These are phyloP conservation scores for Stenodera caucasica DNA, from an alignment of 2,888 invertebrate species.

Conservation along the genomic window DNA sequence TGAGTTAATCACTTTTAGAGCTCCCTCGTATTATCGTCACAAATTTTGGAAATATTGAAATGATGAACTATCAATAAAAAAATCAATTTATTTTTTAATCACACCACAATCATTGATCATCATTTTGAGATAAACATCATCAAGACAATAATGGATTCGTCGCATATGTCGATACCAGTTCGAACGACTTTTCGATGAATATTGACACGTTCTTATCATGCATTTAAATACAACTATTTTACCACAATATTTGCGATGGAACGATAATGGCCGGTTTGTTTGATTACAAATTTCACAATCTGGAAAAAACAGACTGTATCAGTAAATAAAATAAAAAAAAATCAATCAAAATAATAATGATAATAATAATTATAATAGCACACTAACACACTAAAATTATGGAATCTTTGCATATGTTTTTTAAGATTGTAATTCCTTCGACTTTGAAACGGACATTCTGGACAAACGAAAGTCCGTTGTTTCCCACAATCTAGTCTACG, in stretches of 20 bases:
- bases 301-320: neutral
- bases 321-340: neutral
- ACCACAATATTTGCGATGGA: constrained; percentile 3
- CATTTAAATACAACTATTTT: constrained; percentile 20
- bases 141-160: constrained; percentile 16
- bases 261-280: constrained; percentile 3
- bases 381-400: neutral
- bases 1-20: neutral
- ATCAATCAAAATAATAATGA: no score
- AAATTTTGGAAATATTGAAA: neutral
- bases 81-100: constrained; percentile 6
- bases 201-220: constrained; percentile 19
- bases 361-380: neutral
- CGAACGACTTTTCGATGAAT: constrained; percentile 23
- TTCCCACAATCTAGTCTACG: constrained; percentile 56
- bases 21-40: neutral
- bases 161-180: constrained; percentile 32
- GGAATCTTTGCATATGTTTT: constrained; percentile 13
- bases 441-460: constrained; percentile 59
- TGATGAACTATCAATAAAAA: neutral
- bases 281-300: constrained; percentile 4
- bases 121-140: constrained; percentile 15
- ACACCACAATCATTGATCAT: constrained; percentile 15
- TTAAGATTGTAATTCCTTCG: constrained; percentile 23
- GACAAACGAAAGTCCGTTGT: constrained; percentile 56